phyloP scores from a whole-genome alignment of 1,140 invertebrate genomes.

The Piezodorus guildinii region DNA sequence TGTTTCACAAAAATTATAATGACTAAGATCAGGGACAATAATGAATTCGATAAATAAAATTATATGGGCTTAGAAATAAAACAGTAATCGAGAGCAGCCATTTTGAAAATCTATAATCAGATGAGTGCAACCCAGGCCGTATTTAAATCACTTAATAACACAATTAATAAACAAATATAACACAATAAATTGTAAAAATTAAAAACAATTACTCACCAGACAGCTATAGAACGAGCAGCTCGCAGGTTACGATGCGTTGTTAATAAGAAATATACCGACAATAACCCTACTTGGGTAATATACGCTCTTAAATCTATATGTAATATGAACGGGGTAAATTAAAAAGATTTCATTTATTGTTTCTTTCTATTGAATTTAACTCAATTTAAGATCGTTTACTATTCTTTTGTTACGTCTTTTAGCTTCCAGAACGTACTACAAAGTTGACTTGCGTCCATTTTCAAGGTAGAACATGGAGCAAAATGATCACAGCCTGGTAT shows the following conservation, averaged over 20 bases:
- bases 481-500: slow-evolving; percentile 1
- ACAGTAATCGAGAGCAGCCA: neutral
- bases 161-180: neutral
- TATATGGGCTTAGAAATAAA: too few species aligned
- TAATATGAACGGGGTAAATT: neutral
- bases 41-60: too few species aligned
- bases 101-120: slow-evolving; percentile 18
- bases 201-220: slow-evolving; percentile 1
- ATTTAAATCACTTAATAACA: neutral
- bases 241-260: slow-evolving; percentile 2
- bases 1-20: too few species aligned
- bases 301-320: neutral
- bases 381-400: neutral
- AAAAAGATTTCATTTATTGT: too few species aligned
- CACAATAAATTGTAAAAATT: neutral
- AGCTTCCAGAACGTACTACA: too few species aligned
- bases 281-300: neutral
- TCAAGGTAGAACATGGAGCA: slow-evolving; percentile 2
- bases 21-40: too few species aligned
- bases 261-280: neutral
- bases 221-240: neutral
- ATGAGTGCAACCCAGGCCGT: neutral
- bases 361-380: neutral
- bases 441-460: slow-evolving; percentile 12
- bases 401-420: neutral